Percentiles rank a stretch among this genome's conserved stretches.
These are phyloP conservation scores for Theristus sp. DNA, from an alignment of 2,888 invertebrate species.

Conservation along the genomic window DNA sequence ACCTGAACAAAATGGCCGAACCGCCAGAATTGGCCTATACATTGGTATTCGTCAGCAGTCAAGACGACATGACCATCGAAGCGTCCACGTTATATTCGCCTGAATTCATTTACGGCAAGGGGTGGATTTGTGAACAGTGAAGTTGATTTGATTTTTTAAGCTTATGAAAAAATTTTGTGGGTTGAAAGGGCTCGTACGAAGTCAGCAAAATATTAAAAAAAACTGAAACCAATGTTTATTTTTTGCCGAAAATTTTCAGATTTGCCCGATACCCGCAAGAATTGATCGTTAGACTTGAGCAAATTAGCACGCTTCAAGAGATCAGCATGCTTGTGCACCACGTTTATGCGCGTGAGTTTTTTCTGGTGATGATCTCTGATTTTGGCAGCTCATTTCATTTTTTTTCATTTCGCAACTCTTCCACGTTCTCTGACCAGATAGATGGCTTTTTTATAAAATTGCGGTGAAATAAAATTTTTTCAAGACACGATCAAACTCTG, in stretches of 20 bases:
- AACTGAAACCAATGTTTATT: too few relatives aligned
- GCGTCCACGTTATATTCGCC: neutral
- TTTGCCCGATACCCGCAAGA: neutral
- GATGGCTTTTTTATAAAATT: too few relatives aligned
- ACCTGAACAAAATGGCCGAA: too few relatives aligned
- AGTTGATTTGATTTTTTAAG: neutral
- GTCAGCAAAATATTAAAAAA: too few relatives aligned
- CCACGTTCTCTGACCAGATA: too few relatives aligned
- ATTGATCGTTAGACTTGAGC: neutral
- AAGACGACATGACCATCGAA: neutral
- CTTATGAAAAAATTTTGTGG: too few relatives aligned
- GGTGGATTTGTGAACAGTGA: neutral
- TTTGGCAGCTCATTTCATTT: too few relatives aligned
- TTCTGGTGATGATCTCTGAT: too few relatives aligned
- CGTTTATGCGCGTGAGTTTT: neutral
- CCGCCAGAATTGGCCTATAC: neutral
- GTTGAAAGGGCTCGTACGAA: too few relatives aligned
- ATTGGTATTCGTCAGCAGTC: neutral
- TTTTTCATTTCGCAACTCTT: too few relatives aligned
- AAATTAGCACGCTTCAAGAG: neutral
- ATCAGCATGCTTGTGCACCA: neutral
- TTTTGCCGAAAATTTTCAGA: neutral
- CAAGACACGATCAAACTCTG: too few relatives aligned
- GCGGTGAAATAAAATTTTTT: too few relatives aligned
- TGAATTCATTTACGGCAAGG: neutral